phyloP scores from a whole-genome alignment of 2,113 vertebrate species.

The Rhegmatorhina hoffmannsi region DNA sequence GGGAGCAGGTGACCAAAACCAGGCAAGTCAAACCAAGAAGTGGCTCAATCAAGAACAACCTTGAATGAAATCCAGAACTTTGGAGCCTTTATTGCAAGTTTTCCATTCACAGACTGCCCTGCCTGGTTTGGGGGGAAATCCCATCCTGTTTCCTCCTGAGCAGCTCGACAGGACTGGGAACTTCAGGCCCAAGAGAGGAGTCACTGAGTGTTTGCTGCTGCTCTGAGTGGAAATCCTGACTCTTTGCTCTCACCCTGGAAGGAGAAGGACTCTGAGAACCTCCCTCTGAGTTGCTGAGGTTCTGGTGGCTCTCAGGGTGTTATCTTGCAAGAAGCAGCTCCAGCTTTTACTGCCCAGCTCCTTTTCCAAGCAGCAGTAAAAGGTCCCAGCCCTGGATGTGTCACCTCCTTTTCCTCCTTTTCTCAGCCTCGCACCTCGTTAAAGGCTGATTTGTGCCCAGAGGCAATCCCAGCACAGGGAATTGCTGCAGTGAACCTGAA shows the following conservation, averaged over 20 bases:
- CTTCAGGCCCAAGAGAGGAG: neutral
- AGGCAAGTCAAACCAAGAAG: neutral
- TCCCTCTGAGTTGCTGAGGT: neutral
- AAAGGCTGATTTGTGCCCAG: constrained; percentile 1
- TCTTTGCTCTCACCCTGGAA: neutral
- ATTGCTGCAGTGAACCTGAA: neutral
- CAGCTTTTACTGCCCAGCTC: neutral
- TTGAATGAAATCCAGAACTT: neutral
- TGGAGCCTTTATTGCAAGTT: neutral
- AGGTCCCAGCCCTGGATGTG: neutral
- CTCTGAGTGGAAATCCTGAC: neutral
- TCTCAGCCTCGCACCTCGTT: constrained; percentile 27
- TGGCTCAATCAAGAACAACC: neutral
- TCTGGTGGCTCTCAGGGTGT: neutral
- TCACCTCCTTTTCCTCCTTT: constrained; percentile 8
- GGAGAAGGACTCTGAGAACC: neutral
- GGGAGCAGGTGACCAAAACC: neutral
- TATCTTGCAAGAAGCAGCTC: neutral
- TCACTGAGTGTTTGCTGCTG: neutral
- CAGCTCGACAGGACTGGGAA: neutral
- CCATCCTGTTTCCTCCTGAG: neutral
- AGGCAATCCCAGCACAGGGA: neutral
- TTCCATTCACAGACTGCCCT: neutral
- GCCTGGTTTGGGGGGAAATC: neutral
- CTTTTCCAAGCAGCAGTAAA: constrained; percentile 13